A percentile compares a stretch with the other conserved stretches of the same genome.
Evolutionary conservation across 2,797 vertebrate species (phyloP).

Genomic region (Gambusia yucatana): DNA sequence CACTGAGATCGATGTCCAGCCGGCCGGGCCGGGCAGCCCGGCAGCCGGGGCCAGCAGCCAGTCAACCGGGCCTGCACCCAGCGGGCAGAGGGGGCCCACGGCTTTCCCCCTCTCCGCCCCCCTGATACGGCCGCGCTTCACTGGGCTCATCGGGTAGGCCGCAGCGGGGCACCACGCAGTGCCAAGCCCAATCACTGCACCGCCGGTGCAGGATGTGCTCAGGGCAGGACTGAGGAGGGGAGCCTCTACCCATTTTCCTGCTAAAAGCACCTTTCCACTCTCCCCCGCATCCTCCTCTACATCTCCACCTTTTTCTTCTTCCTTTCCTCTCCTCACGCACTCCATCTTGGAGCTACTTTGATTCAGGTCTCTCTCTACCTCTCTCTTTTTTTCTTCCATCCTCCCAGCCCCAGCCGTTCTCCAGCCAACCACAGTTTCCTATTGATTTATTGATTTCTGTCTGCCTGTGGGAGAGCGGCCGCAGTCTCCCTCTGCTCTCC

Average conservation of each 20-base stretch:
- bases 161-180: conserved; percentile 70
- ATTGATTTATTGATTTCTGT: conserved; percentile 98
- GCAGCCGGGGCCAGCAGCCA: conserved; percentile 65
- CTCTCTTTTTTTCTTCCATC: conserved; percentile 71
- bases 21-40: conserved; percentile 69
- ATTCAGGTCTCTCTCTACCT: conserved; percentile 85
- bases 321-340: conserved; percentile 82
- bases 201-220: conserved; percentile 64
- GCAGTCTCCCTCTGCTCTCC: conserved; percentile 90
- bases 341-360: conserved; percentile 92
- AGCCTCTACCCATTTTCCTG: conserved; percentile 57
- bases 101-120: conserved; percentile 58
- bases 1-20: conserved; percentile 89
- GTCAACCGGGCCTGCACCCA: conserved; percentile 73
- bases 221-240: conserved; percentile 57
- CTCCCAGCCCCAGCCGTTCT: conserved; percentile 85
- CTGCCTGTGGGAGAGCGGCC: conserved; percentile 92
- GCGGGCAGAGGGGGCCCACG: conserved; percentile 72
- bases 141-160: conserved; percentile 77
- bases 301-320: conserved; percentile 59
- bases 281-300: conserved; percentile 44
- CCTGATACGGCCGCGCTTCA: conserved; percentile 76
- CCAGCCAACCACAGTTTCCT: conserved; percentile 95
- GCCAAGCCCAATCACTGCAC: conserved; percentile 74
- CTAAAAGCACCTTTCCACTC: conserved; percentile 76